Base-by-base conservation (phyloP, 2,113 vertebrate genomes). In the Carollia perspicillata region DNA sequence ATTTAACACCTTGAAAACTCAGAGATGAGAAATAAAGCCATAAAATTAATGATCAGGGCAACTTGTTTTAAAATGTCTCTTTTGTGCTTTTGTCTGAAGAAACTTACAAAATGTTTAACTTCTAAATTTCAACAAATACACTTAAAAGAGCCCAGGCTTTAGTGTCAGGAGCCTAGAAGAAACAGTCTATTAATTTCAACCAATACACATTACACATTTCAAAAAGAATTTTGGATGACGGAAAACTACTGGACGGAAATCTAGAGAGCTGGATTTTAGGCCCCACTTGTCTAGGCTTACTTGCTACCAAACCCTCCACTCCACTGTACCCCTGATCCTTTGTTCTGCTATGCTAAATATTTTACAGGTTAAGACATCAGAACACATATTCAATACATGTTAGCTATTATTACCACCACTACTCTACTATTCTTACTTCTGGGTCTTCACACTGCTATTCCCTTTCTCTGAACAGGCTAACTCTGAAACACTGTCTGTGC, bases 31-130 rank as follows among this genome's bases (percentile, higher is more conserved):
- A 49, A 65, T 22, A 72, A 47, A 92, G 17, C 2, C 20, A 71
- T 40, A 75, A 78, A 78, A 80, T 20, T 69, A 63, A 77, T 80
- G 60, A 81, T 58, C 18, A 83, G 37, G 60, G 37, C 63, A 86
- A 83, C 16, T 60, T 90, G 53, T n/a, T 86, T 86, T 86, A n/a
- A 93, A 97, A 93, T 26, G 1, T 8, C 77, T 84, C 75, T 92
- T 72, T 90, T 74, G 23, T 95, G 63, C 74, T 84, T 89, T 84
- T 75, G 58, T 60, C 55, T 92, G 44, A 85, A 66, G 72, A 71
- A 37, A 18, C 37, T 96, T 90, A 78, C 18, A 90, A 90, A 86
- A 94, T 49, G 28, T 30, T 77, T 53, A 92, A 84, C 65, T 89
- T 89, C 51, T 92, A 72, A 63, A 71, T 17, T 86, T 88, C 10